Conservation (phyloP, 2,113 vertebrate species). For the Bombycilla garrulus region DNA sequence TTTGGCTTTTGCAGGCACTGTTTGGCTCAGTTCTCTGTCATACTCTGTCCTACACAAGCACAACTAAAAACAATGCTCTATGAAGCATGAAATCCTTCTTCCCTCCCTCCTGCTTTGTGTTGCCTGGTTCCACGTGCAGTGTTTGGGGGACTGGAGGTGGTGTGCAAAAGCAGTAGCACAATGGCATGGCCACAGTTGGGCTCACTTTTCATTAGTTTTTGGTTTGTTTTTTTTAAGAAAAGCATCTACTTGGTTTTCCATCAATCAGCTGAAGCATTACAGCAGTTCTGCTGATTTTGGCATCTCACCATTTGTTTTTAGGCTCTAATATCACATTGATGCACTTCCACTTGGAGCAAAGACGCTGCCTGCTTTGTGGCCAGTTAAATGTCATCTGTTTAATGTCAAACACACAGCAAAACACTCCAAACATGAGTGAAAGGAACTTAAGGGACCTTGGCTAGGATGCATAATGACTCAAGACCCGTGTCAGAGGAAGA, state of each 20-base stretch:
- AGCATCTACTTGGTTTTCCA: neutral
- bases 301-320: neutral
- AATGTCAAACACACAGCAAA: neutral
- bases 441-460: neutral
- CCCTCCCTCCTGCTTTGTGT: conserved; percentile 3
- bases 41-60: neutral
- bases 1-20: neutral
- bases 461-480: neutral
- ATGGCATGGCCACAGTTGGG: neutral
- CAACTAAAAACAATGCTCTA: neutral
- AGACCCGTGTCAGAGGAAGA: neutral
- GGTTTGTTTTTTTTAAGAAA: neutral
- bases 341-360: neutral
- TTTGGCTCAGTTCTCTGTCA: neutral
- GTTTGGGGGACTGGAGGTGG: neutral
- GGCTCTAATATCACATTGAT: neutral
- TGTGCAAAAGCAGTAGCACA: neutral
- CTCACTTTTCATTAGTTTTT: neutral
- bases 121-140: neutral
- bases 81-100: neutral
- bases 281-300: neutral
- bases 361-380: neutral
- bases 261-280: neutral
- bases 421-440: neutral
- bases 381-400: neutral